Evolutionary conservation across 2,888 invertebrate species (phyloP), one percentile per base, ranked within the genome.

Genomic region (Parapristionchus giblindavisi): DNA sequence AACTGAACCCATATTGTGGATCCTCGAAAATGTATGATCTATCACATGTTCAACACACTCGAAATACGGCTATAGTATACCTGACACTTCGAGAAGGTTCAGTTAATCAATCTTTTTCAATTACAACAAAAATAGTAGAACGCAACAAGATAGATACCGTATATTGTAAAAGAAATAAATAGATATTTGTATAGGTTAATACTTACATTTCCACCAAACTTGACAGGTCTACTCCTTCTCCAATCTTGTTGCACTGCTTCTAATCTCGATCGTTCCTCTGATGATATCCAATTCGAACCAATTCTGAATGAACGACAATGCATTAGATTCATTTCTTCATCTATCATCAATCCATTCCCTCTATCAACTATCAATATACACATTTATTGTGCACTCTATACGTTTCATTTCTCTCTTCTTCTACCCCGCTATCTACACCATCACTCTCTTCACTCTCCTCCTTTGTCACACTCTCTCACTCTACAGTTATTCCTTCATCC

Each of bases 201-300:
- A 27, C 66, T 29, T 6, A 66, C 70, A 56, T 70, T 70, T 70
- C 56, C 56, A 36, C 54, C 70, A 40, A 70, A 60, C n/a, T 85
- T 81, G 70, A 75, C 80, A 4, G 85, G 85, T 51, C 87, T 70
- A 27, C 81, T 85, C 24, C 81, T 76, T 48, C 87, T 80, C 87
- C 87, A 87, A 73, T 87, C 87, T 40, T 84, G 80, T 66, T 87
- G 87, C 8, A 87, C 87, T 14, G 87, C 87, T 77, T 87, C 85
- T 29, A 87, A 79, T 21, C 87, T 81, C 29, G 83, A 84, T 43
- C 85, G 78, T 71, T 87, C 87, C 76, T 87, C 87, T 27, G 82
- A 81, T 8, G 86, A 81, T 40, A 84, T 76, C 84, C 82, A 83
- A 65, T 81, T 79, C 21, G 78, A 78, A 32, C 81, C 81, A 48